A percentile compares a stretch with the other conserved stretches of the same genome.
phyloP scores from a whole-genome alignment of 2,888 invertebrate species.

The Ariolimax columbianus region DNA sequence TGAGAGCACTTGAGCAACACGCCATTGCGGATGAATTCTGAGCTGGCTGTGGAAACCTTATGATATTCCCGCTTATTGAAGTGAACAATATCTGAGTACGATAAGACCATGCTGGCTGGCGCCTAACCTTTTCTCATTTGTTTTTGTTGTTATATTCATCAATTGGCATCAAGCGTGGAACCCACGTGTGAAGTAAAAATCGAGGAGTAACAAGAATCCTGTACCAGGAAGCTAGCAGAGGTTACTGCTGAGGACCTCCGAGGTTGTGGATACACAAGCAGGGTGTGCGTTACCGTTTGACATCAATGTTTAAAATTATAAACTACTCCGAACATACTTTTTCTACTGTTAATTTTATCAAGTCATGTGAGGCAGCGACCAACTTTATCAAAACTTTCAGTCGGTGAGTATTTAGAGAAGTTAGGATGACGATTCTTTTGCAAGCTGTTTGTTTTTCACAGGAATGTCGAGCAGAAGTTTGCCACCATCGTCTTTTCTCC shows the following conservation, averaged over 20 bases:
- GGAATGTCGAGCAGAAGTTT: conserved; percentile 17
- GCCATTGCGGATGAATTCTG: conserved; percentile 74
- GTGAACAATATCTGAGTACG: conserved; percentile 77
- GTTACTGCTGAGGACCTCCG: conserved; percentile 38
- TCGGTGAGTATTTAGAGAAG: conserved; percentile 32
- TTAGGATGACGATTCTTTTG: conserved; percentile 17
- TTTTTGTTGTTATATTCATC: conserved; percentile 50
- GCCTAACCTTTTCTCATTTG: conserved; percentile 64
- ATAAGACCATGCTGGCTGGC: conserved; percentile 78
- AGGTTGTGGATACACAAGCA: conserved; percentile 47
- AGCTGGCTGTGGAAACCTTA: conserved; percentile 65
- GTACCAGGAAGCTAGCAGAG: conserved; percentile 39
- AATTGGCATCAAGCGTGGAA: conserved; percentile 50
- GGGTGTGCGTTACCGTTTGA: conserved; percentile 48
- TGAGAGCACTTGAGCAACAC: conserved; percentile 52
- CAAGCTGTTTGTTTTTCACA: conserved; percentile 34
- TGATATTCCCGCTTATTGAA: conserved; percentile 79
- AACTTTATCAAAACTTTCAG: conserved; percentile 14
- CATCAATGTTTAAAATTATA: conserved; percentile 28
- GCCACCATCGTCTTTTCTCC: conserved; percentile 12
- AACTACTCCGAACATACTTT: conserved; percentile 15
- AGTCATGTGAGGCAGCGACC: conserved; percentile 8
- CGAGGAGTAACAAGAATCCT: conserved; percentile 39
- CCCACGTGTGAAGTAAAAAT: conserved; percentile 31
- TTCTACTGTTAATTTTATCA: conserved; percentile 20